Percentiles rank a stretch among this genome's conserved stretches.
Evolutionary conservation across 2,888 invertebrate species (phyloP).

Genomic region (Macrophya annulata): DNA sequence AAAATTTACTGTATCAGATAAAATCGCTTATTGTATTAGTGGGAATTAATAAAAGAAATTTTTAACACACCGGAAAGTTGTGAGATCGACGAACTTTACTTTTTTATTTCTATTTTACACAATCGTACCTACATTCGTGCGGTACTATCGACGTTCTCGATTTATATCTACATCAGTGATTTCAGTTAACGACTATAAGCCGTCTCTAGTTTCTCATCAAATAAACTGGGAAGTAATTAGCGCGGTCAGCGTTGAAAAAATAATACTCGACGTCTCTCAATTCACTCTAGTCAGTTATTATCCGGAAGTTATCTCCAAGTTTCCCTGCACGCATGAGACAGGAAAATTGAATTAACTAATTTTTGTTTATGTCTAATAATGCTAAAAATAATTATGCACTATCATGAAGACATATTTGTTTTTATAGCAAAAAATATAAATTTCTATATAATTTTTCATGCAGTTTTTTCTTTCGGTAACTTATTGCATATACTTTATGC

Average conservation of each 20-base stretch:
- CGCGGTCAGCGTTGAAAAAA: not conserved
- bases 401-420: not conserved
- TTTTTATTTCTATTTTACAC: not conserved
- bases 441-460: no score
- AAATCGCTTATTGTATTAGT: not conserved
- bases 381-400: not conserved
- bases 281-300: not conserved
- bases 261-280: not conserved
- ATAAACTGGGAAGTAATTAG: conserved; percentile 19
- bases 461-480: no score
- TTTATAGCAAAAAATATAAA: no score
- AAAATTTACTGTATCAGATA: not conserved
- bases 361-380: not conserved
- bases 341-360: not conserved
- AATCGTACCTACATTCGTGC: not conserved
- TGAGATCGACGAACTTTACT: not conserved
- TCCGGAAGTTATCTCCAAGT: not conserved
- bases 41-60: not conserved
- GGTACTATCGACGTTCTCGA: not conserved
- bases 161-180: not conserved
- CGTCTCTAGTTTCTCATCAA: conserved; percentile 32
- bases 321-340: not conserved
- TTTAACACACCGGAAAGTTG: not conserved
- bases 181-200: not conserved
- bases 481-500: no score